Evolutionary conservation across 2,888 invertebrate genomes (phyloP).

Genomic region (Poecilobothrus nobilitatus): DNA sequence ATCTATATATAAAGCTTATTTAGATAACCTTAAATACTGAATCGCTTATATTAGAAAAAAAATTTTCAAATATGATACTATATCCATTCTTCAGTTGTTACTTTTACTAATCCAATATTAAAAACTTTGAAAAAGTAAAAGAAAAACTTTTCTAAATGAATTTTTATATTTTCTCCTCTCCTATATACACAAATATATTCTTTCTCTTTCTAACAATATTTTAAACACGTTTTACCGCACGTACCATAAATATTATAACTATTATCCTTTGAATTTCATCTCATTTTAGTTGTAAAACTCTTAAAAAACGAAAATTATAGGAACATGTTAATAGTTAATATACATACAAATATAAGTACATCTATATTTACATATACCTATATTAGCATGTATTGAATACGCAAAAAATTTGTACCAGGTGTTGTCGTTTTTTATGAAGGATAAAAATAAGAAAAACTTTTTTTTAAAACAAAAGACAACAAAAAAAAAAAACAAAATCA

Average conservation of each 20-base stretch:
- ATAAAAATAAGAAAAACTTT: background rate
- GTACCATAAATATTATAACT: background rate
- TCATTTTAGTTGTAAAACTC: background rate
- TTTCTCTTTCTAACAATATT: background rate
- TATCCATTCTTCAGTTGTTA: background rate
- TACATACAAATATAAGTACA: too few species aligned
- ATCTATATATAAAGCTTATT: too few species aligned
- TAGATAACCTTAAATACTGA: too few species aligned
- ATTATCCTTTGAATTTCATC: background rate
- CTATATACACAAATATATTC: too few species aligned
- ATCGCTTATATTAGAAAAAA: too few species aligned
- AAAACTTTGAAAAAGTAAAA: background rate
- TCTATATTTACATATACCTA: too few species aligned
- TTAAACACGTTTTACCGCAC: background rate
- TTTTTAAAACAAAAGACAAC: background rate
- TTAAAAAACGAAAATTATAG: background rate
- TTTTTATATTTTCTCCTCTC: background rate
- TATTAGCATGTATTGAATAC: background rate
- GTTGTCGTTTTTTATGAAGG: constrained; percentile 4
- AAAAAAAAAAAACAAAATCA: background rate
- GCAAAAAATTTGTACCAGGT: background rate
- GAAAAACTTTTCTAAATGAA: background rate
- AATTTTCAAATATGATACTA: too few species aligned
- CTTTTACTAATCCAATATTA: background rate
- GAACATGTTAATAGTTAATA: background rate